A percentile compares a stretch with the other conserved stretches of the same genome.
phyloP scores from a whole-genome alignment of 2,888 invertebrate species.

The Masnerella sp. region DNA sequence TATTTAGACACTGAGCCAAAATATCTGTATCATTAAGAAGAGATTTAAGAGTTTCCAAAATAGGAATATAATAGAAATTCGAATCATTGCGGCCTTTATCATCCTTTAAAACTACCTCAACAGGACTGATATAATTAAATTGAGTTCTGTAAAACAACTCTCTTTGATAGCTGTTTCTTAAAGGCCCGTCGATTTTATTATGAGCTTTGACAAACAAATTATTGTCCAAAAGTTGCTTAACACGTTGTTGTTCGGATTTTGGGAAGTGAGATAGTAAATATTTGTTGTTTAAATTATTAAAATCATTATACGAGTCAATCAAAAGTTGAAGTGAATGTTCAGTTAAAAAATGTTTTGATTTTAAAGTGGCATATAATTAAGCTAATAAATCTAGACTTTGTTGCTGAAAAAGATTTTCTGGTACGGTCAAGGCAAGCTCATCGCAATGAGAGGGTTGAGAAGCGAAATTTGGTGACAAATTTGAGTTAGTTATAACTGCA shows the following conservation, averaged over 20 bases:
- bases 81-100: background rate
- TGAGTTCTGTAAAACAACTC: slow-evolving; percentile 9
- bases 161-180: slow-evolving; percentile 8
- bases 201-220: slow-evolving; percentile 23
- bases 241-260: background rate
- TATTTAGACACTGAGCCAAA: slow-evolving; percentile 20
- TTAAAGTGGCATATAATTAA: slow-evolving; percentile 14
- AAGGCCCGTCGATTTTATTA: slow-evolving; percentile 7
- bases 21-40: slow-evolving; percentile 9
- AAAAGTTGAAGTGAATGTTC: slow-evolving; percentile 18
- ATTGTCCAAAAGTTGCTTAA: slow-evolving; percentile 5
- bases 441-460: background rate
- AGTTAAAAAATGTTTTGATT: slow-evolving; percentile 22
- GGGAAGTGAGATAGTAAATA: slow-evolving; percentile 8
- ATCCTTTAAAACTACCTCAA: background rate
- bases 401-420: background rate
- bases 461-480: background rate
- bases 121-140: slow-evolving; percentile 22
- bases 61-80: slow-evolving; percentile 15
- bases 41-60: slow-evolving; percentile 10
- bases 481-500: no score
- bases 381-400: slow-evolving; percentile 9
- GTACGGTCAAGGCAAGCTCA: background rate
- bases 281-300: slow-evolving; percentile 17
- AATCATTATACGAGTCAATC: slow-evolving; percentile 11